A percentile compares a stretch with the other conserved stretches of the same genome.
Evolutionary conservation across 2,113 vertebrate genomes (phyloP).

Genomic region (Numida meleagris): DNA sequence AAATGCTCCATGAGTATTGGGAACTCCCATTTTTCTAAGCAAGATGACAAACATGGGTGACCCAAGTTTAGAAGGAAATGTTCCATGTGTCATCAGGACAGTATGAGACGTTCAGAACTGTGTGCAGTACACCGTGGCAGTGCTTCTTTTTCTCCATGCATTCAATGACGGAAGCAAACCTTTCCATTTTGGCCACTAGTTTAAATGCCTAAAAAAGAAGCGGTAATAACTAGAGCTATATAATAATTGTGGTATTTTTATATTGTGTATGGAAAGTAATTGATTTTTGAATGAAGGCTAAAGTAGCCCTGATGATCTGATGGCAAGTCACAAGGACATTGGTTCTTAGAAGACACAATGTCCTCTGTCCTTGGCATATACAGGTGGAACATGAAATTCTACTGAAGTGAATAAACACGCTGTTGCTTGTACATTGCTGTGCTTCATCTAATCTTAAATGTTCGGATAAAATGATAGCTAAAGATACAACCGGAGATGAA

Average conservation of each 20-base stretch:
- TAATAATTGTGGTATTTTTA: not conserved
- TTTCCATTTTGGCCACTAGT: not conserved
- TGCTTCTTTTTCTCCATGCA: rapidly evolving
- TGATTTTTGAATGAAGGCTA: not conserved
- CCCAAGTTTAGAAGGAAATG: not conserved
- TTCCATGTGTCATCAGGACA: not conserved
- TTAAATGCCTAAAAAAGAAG: not conserved
- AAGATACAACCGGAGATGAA: not conserved
- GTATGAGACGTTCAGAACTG: not conserved
- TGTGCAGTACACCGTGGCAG: rapidly evolving
- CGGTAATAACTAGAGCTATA: not conserved
- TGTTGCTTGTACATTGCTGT: not conserved
- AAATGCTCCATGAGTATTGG: not conserved
- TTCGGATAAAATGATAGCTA: not conserved
- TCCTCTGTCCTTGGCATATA: not conserved
- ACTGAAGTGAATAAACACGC: not conserved
- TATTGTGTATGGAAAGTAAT: not conserved
- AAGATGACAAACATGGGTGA: not conserved
- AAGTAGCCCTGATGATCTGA: not conserved
- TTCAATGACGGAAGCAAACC: not conserved
- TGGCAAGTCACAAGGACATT: not conserved
- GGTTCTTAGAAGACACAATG: not conserved
- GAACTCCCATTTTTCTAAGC: not conserved
- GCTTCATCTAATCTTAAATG: not conserved
- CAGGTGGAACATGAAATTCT: not conserved